Evolutionary conservation across 2,797 vertebrate genomes (phyloP), one percentile per base, ranked within the genome.

Genomic region (Cirrhinus molitorella): DNA sequence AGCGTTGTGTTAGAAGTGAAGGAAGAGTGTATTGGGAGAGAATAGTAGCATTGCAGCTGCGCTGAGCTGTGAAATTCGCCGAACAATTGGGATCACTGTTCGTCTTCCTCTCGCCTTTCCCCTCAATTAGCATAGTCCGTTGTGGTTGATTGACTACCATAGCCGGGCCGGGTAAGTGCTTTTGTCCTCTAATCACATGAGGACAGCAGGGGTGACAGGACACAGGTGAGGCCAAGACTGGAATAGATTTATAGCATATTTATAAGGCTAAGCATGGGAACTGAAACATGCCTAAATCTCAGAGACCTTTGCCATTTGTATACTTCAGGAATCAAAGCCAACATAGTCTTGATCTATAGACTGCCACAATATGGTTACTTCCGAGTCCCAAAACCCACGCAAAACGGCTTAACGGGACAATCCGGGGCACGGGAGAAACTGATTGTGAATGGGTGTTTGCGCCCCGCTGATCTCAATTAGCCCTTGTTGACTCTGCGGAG

Each of bases 111-210:
- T 92, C 91, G 93, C 93, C 92, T 94, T 94, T 91, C 93, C 91
- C 85, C 88, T 80, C 84, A 93, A 95, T 96, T 96, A 95, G 94
- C 96, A 96, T 95, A 94, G 95, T 93, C 94, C 92, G 95, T 95
- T 96, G 95, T 94, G 96, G 93, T 92, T 96, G 96, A 95, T 86
- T 96, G 94, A 94, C 94, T 93, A 92, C 93, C 93, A 90, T 88
- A 92, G 92, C 90, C 93, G 88, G 93, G 90, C 91, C 89, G 89
- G 89, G 93, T 90, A 91, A 91, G 87, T 72, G 93, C 91, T 93
- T 89, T 96, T 96, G 95, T 96, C 93, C 93, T 83, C 90, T 91
- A 93, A 95, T 95, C 94, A 93, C 94, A 92, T 87, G 90, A 91
- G 92, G 94, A 94, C 93, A 95, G 92, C 93, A 91, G 89, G 90